Base-by-base conservation (phyloP, 2,888 invertebrate genomes). In the Acanthosepion lycidas region DNA sequence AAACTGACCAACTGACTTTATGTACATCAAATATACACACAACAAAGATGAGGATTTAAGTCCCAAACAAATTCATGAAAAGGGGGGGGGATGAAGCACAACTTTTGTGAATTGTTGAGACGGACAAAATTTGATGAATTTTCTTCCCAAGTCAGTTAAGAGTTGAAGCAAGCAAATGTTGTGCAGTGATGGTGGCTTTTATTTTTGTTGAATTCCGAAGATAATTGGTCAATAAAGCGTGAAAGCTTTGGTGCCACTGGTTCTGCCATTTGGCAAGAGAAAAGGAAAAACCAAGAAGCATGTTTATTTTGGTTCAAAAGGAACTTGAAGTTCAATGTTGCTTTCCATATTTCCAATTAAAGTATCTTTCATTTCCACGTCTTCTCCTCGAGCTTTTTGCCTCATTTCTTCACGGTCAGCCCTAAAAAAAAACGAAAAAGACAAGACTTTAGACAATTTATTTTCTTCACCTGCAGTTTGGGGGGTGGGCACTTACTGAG, bases 341-440 rank as follows among this genome's bases (percentile, higher is more conserved):
- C 18, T 53, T 42, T 94, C 59, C 55, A 94, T 94, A 23, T 94
- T 48, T 49, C 95, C 95, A 94, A 96, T 95, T 49, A 96, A 95
- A 33, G 96, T 95, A 64, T 96, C 95, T 78, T 96, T 95, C 95
- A 96, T 95, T 94, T 96, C 96, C 1, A 96, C 95, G 94, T 96
- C 96, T 78, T 96, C 96, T 93, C 94, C 91, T 53, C 95, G 94
- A 9, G 95, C 96, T 94, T 95, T 95, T 4, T 78, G 91, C 92
- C 95, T 94, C 96, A 96, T 96, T 51, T 96, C 96, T 91, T 96
- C 95, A 93, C 96, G 94, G 94, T 96, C 95, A 91, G 96, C 96
- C 95, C 96, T 96, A 94, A 93, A 51, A 55, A 55, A 51, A n/a
- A 94, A 59, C 20, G 26, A 55, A 23, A 91, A 92, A 42, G 26